phyloP scores from a whole-genome alignment of 92 coral and sea anemone genomes.

The Heliopora coerulea region DNA sequence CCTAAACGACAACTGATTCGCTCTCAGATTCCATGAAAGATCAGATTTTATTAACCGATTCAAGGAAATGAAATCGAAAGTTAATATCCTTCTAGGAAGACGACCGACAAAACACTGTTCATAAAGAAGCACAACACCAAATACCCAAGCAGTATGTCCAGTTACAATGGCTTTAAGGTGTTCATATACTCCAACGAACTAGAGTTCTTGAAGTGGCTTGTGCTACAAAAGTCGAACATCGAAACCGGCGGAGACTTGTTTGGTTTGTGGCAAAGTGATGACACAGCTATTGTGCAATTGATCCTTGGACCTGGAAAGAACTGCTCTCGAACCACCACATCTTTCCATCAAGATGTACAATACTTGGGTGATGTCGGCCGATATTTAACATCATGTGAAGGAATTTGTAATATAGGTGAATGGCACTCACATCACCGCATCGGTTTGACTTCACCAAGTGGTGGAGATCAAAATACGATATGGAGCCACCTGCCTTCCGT shows the following conservation, averaged over 20 bases:
- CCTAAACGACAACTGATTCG: no score
- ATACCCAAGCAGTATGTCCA: neutral
- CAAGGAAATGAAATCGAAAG: neutral
- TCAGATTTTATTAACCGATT: neutral
- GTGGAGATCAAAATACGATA: slow-evolving; percentile 69
- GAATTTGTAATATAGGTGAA: slow-evolving; percentile 86
- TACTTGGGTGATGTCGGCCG: slow-evolving; percentile 67
- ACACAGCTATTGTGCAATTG: slow-evolving; percentile 53
- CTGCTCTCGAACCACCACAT: slow-evolving; percentile 56
- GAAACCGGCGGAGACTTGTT: slow-evolving; percentile 70
- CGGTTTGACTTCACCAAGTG: slow-evolving; percentile 66
- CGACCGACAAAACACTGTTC: neutral
- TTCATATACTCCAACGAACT: slow-evolving; percentile 26
- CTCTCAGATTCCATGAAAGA: neutral
- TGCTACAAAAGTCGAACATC: slow-evolving; percentile 23
- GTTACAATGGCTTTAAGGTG: slow-evolving; percentile 8
- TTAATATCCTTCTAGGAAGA: neutral
- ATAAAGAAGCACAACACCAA: neutral
- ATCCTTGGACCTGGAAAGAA: slow-evolving; percentile 61
- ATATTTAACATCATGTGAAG: slow-evolving; percentile 54
- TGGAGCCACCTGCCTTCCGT: slow-evolving; percentile 55
- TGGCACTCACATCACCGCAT: slow-evolving; percentile 94
- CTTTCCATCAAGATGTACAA: slow-evolving; percentile 72
- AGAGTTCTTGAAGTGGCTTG: slow-evolving; percentile 26
- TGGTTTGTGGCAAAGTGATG: slow-evolving; percentile 71